phyloP scores from a whole-genome alignment of 2,113 vertebrate species.

The Phalacrocorax carbo region DNA sequence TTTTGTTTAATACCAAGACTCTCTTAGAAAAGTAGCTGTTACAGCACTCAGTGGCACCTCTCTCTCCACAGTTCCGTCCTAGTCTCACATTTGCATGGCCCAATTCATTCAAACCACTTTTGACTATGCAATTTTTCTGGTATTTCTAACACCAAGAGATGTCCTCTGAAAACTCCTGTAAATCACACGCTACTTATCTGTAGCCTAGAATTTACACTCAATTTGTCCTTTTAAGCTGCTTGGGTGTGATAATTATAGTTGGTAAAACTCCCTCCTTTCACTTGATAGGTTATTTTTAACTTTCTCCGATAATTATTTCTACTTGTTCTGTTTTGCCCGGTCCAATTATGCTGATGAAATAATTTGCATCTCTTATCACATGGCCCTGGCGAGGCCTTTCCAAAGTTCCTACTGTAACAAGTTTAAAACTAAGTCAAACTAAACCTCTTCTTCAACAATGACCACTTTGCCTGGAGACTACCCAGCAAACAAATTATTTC shows the following conservation, averaged over 20 bases:
- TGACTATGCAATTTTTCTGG: background rate
- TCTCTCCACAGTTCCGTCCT: background rate
- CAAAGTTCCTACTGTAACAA: background rate
- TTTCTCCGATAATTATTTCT: background rate
- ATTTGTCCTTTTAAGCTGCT: background rate
- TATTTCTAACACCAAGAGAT: background rate
- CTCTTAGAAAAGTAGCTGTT: background rate
- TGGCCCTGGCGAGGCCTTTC: background rate
- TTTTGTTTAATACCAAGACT: background rate
- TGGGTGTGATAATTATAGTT: background rate
- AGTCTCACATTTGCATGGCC: background rate
- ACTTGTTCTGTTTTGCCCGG: background rate
- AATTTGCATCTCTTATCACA: background rate
- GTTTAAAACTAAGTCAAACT: background rate
- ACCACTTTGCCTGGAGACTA: background rate
- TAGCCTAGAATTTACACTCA: background rate
- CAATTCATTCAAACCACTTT: background rate
- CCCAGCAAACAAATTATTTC: background rate
- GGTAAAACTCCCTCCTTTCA: background rate
- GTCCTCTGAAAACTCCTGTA: background rate
- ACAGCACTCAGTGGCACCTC: background rate
- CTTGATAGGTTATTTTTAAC: background rate
- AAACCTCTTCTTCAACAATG: background rate
- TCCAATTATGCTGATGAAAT: background rate
- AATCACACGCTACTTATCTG: fast-evolving